phyloP scores from a whole-genome alignment of 2,888 invertebrate genomes.

The Hyposoter dolosus region DNA sequence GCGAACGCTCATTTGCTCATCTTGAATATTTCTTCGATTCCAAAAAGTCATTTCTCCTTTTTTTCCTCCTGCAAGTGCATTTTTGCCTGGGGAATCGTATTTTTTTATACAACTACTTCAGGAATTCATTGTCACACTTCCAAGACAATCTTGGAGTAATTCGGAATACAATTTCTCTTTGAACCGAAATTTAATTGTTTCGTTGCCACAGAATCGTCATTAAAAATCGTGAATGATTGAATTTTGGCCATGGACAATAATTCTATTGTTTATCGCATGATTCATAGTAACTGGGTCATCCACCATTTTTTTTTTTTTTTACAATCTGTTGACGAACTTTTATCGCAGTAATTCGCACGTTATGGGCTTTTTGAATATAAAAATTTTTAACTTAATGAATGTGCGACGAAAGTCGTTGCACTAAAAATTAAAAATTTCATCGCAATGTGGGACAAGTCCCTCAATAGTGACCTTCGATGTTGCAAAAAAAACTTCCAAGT shows the following conservation, averaged over 20 bases:
- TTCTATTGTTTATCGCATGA: background rate
- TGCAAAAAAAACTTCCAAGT: background rate
- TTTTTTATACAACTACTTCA: background rate
- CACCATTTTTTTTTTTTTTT: background rate
- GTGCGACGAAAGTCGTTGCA: background rate
- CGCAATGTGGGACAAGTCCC: background rate
- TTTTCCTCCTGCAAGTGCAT: background rate
- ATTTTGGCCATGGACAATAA: background rate
- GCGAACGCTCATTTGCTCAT: conserved; percentile 3
- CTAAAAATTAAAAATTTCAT: background rate
- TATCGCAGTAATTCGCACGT: background rate
- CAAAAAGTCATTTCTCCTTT: background rate
- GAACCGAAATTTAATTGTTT: background rate
- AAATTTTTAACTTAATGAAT: background rate
- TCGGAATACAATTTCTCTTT: background rate
- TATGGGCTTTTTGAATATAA: background rate
- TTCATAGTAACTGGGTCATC: background rate
- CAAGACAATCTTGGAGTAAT: background rate
- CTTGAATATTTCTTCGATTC: background rate
- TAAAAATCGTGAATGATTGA: background rate
- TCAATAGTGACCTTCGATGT: conserved; percentile 1
- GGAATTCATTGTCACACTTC: background rate
- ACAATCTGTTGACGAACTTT: background rate
- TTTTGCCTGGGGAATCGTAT: background rate
- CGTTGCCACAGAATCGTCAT: background rate